These are phyloP conservation scores for Tetranychus truncatus DNA, from an alignment of 2,888 invertebrate species.

Conservation along the genomic window DNA sequence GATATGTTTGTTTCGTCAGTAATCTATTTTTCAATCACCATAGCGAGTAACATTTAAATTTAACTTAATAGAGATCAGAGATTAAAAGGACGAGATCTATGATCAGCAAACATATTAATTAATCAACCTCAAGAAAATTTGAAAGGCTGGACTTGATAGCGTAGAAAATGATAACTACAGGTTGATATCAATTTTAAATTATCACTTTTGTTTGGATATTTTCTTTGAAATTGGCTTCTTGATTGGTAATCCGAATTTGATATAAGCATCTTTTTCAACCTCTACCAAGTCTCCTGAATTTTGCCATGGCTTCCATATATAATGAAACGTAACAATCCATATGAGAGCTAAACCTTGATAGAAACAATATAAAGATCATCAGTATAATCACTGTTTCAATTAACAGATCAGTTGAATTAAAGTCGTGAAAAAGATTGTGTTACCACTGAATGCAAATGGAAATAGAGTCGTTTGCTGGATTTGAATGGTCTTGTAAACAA, in stretches of 20 bases:
- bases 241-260: constrained; percentile 5
- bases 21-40: no score
- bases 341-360: constrained; percentile 14
- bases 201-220: background rate
- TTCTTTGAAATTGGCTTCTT: background rate
- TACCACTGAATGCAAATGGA: constrained; percentile 25
- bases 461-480: constrained; percentile 24
- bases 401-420: no score
- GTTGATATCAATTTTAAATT: no score
- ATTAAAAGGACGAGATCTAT: no score
- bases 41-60: no score
- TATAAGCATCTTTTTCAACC: constrained; percentile 1
- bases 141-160: no score
- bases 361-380: background rate
- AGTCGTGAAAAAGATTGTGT: background rate
- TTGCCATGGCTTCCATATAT: constrained; percentile 19
- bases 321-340: constrained; percentile 19
- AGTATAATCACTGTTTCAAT: background rate
- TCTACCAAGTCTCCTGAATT: background rate
- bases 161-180: no score
- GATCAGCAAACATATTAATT: no score
- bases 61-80: no score
- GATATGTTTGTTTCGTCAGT: no score
- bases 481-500: constrained; percentile 22
- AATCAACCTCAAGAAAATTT: no score